A percentile compares a stretch with the other conserved stretches of the same genome.
Evolutionary conservation across 2,888 invertebrate species (phyloP).

Genomic region (Rhingia rostrata): DNA sequence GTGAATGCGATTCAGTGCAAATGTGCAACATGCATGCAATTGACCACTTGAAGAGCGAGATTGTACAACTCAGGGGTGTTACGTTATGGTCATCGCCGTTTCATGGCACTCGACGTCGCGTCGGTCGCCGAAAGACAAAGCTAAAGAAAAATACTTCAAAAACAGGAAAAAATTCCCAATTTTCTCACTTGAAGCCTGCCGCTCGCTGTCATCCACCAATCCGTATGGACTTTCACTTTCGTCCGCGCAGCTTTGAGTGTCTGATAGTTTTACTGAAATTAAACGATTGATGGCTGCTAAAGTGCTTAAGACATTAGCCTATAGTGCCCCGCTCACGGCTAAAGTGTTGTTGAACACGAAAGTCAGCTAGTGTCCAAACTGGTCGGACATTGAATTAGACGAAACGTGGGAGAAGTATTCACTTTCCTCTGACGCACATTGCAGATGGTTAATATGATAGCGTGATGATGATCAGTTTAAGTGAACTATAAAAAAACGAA

Average conservation of each 20-base stretch:
- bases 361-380: neutral
- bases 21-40: conserved; percentile 48
- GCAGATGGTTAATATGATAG: conserved; percentile 20
- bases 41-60: conserved; percentile 19
- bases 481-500: conserved; percentile 9
- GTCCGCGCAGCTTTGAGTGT: conserved; percentile 35
- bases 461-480: conserved; percentile 3
- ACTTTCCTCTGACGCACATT: conserved; percentile 4
- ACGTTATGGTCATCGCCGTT: conserved; percentile 38
- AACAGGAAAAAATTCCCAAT: conserved; percentile 20
- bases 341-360: conserved; percentile 9
- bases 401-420: conserved; percentile 8
- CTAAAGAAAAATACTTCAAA: conserved; percentile 10
- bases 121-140: neutral
- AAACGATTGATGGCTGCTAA: conserved; percentile 52
- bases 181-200: conserved; percentile 7
- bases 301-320: conserved; percentile 13
- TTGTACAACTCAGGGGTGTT: conserved; percentile 27
- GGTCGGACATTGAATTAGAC: neutral
- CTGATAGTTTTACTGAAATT: conserved; percentile 21
- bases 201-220: neutral
- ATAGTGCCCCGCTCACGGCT: neutral
- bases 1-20: conserved; percentile 45
- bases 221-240: conserved; percentile 50
- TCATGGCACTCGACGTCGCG: neutral